Conservation (phyloP, 2,797 vertebrate species). For the Gallinago stenura region DNA sequence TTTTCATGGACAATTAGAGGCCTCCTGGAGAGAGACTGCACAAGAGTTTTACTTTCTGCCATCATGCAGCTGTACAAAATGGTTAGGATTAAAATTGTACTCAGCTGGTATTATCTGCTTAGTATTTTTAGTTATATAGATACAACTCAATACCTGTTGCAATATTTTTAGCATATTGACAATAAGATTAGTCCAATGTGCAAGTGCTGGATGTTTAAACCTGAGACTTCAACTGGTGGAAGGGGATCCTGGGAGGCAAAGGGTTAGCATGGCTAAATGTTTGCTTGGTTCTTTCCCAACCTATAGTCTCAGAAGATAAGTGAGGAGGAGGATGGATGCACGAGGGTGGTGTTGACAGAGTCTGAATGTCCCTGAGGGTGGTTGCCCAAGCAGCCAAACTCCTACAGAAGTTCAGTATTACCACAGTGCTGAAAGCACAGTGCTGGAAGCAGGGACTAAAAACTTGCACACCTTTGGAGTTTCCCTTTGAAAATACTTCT, state of each 20-base stretch:
- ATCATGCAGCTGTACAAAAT: background rate
- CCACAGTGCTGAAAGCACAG: background rate
- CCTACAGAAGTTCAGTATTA: background rate
- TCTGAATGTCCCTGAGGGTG: background rate
- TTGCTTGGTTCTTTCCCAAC: background rate
- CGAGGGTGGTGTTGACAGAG: fast-evolving
- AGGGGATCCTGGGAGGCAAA: background rate
- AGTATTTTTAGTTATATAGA: background rate
- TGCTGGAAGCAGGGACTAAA: background rate
- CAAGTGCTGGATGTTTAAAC: background rate
- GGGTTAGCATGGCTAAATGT: background rate
- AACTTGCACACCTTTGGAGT: background rate
- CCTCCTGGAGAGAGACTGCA: background rate
- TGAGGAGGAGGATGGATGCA: background rate
- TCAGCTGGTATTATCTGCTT: background rate
- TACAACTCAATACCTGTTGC: background rate
- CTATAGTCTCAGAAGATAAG: fast-evolving
- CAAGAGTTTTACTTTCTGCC: background rate
- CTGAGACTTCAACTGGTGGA: background rate
- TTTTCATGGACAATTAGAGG: background rate
- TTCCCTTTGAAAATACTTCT: background rate
- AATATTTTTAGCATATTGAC: background rate
- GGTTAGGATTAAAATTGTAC: background rate
- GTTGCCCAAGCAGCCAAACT: background rate
- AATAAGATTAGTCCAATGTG: background rate